phyloP scores from a whole-genome alignment of 2,797 vertebrate species.

The Carapus acus region DNA sequence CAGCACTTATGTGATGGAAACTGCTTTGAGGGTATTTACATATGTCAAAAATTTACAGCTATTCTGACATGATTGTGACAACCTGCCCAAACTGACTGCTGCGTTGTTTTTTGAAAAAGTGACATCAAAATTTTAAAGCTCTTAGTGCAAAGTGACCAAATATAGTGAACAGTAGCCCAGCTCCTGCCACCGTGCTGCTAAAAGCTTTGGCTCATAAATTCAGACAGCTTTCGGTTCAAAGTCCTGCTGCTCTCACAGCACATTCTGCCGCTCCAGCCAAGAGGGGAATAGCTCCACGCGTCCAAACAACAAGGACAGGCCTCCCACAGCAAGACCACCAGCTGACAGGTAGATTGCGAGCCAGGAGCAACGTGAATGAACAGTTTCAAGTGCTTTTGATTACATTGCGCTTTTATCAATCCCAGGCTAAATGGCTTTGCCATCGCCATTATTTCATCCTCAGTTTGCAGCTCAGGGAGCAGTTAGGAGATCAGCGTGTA shows the following conservation, averaged over 20 bases:
- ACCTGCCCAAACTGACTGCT: constrained; percentile 1
- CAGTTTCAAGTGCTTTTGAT: no score
- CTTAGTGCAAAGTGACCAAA: constrained; percentile 13
- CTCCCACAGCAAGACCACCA: constrained; percentile 32
- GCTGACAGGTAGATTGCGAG: constrained; percentile 3
- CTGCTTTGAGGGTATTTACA: background rate
- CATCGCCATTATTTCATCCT: no score
- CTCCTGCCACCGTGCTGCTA: constrained; percentile 15
- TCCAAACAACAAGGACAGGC: constrained; percentile 31
- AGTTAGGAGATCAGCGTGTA: no score
- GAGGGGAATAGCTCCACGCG: constrained; percentile 10
- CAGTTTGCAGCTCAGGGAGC: no score
- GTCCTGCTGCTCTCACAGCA: constrained; percentile 24
- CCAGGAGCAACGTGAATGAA: no score
- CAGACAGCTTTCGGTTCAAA: constrained; percentile 7
- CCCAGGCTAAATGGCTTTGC: no score
- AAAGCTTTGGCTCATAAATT: constrained; percentile 31
- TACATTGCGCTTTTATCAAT: no score
- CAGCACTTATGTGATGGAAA: background rate
- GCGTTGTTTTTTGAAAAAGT: constrained; percentile 15
- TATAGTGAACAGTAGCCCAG: constrained; percentile 13
- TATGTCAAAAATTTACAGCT: background rate
- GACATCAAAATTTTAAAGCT: constrained; percentile 24
- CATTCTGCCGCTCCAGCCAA: constrained; percentile 15
- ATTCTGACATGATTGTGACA: constrained; percentile 3